Percentiles rank a stretch among this genome's conserved stretches.
Conservation (phyloP, 2,888 invertebrate genomes). For the Cerastoderma edule region DNA sequence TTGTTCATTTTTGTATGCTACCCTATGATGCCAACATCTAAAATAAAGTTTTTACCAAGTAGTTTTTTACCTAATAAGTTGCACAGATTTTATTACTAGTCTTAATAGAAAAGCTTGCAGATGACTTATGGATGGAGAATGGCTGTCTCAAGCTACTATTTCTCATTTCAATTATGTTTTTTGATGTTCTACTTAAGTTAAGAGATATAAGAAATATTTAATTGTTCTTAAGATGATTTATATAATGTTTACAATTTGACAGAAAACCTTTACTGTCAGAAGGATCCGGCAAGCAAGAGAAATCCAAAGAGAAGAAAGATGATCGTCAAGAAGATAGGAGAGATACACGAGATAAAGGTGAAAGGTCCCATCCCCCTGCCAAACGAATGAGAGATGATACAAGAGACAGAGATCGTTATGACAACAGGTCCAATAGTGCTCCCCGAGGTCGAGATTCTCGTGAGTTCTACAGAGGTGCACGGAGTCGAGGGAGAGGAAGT, state of each 20-base stretch:
- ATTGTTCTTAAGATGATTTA: neutral
- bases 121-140: no score
- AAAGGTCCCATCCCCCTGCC: slow-evolving; percentile 71
- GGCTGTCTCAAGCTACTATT: no score
- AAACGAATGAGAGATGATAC: slow-evolving; percentile 77
- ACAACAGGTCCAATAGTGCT: slow-evolving; percentile 63
- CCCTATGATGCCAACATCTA: no score
- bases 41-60: no score
- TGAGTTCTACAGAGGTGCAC: slow-evolving; percentile 80
- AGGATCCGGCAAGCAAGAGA: slow-evolving; percentile 51
- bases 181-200: no score
- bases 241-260: neutral
- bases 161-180: no score
- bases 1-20: no score
- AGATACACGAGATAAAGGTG: slow-evolving; percentile 54
- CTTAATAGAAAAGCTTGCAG: no score
- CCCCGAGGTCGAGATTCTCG: slow-evolving; percentile 73
- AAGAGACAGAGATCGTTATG: slow-evolving; percentile 40
- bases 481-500: slow-evolving; percentile 54
- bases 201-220: neutral
- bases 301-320: slow-evolving; percentile 57
- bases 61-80: no score
- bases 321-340: slow-evolving; percentile 53
- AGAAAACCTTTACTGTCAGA: slow-evolving; percentile 9
- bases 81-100: no score